Conservation (phyloP, 1,140 invertebrate species). For the Atta texana region DNA sequence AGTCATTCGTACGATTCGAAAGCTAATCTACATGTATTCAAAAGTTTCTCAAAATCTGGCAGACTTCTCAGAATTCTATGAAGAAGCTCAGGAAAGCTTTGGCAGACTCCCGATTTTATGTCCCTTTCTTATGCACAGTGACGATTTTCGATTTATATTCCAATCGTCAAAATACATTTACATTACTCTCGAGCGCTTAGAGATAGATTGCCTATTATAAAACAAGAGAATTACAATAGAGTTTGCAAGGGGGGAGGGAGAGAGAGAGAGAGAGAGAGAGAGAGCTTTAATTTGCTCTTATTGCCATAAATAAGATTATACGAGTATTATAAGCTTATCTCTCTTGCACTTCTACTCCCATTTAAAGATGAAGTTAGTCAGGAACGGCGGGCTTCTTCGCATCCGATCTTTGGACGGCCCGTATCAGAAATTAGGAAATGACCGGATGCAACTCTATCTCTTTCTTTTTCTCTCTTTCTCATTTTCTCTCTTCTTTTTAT, state of each 20-base stretch:
- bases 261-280: conserved; percentile 34
- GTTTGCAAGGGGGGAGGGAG: too few relatives aligned
- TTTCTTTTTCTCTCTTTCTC: background rate
- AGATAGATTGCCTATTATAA: conserved; percentile 13
- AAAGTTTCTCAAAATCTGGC: conserved; percentile 19
- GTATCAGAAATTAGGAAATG: conserved; percentile 76
- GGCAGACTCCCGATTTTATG: background rate
- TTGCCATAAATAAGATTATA: conserved; percentile 65
- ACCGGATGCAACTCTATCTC: conserved; percentile 61
- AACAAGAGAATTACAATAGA: conserved; percentile 42
- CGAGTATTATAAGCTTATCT: conserved; percentile 62
- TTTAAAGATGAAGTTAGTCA: conserved; percentile 67
- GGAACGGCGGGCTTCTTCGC: conserved; percentile 46
- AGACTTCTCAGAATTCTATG: conserved; percentile 4
- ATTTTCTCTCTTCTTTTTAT: background rate
- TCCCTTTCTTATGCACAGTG: background rate
- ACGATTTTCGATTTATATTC: background rate
- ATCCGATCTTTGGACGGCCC: conserved; percentile 51
- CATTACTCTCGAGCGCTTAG: background rate
- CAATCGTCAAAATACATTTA: conserved; percentile 39
- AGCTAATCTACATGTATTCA: background rate
- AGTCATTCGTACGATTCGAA: conserved; percentile 6
- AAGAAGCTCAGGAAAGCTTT: background rate
- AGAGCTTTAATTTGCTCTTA: conserved; percentile 72
- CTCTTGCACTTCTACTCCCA: conserved; percentile 37